Base-by-base conservation (phyloP, 2,888 invertebrate species). In the Melanotus villosus region DNA sequence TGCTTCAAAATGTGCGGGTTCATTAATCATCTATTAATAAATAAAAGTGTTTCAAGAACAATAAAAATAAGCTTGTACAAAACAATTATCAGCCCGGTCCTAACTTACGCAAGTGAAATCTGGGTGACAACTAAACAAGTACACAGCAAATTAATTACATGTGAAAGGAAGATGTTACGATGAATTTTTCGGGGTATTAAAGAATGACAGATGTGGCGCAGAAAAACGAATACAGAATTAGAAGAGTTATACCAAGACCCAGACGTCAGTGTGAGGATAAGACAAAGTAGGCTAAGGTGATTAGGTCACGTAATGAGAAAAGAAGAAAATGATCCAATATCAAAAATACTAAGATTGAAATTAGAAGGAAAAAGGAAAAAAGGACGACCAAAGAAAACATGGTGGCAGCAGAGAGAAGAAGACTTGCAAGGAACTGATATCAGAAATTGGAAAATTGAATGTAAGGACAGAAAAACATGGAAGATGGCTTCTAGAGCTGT, bases 1-100 rank as follows among this genome's bases (percentile, higher is more conserved):
- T 43, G 18, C 43, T 19, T 43, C 43, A 43, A 43, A 43, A 16
- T 43, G 43, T 43, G 43, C 43, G 12, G 43, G 16, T 43, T 43
- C 43, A 19, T 47, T 47, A 50, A 50, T 21, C 23, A 23, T 50
- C 21, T 26, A 26, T 12, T 50, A 50, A 50, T 19, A 9, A 50
- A 50, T n/a, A 45, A 45, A 23, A 50, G n/a, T 12, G 50, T 50
- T 2, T 26, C 50, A 7, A 50, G 50, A 50, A 2, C 26, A 50
- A 26, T 26, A 26, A 50, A 50, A 50, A 50, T 50, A 23, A 23
- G 21, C 23, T 26, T 50, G 50, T 26, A 50, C 16, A 23, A 50
- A 16, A 26, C 50, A 50, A 26, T 50, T n/a, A 50, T 50, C 12
- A 26, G 43, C 16, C 43, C 43, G n/a, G 19, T 18, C 10, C 19